A percentile compares a stretch with the other conserved stretches of the same genome.
Conservation (phyloP, 2,888 invertebrate genomes). For the Margaritifera margaritifera region DNA sequence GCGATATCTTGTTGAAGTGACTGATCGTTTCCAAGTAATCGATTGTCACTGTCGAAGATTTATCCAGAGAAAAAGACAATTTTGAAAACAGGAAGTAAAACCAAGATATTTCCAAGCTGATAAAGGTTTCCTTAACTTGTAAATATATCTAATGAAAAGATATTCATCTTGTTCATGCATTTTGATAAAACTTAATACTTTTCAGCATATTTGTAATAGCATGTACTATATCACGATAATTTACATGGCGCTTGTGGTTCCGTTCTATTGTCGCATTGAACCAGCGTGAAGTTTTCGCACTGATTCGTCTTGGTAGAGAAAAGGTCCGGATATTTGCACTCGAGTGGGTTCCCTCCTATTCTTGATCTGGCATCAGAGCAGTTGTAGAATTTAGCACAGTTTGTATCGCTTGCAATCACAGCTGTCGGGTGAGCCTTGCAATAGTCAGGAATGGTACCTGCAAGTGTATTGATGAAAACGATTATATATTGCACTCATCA, state of each 20-base stretch:
- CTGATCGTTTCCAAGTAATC: no score
- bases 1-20: no score
- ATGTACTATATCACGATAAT: slow-evolving; percentile 5
- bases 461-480: slow-evolving; percentile 9
- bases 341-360: slow-evolving; percentile 18
- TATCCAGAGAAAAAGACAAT: no score
- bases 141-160: no score
- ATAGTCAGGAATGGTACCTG: slow-evolving; percentile 24
- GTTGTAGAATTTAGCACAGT: slow-evolving; percentile 46
- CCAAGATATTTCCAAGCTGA: no score
- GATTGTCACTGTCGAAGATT: no score
- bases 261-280: slow-evolving; percentile 30
- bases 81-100: no score
- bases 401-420: slow-evolving; percentile 20
- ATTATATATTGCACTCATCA: not conserved
- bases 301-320: slow-evolving; percentile 28
- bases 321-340: slow-evolving; percentile 41
- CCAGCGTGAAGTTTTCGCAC: slow-evolving; percentile 31
- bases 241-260: slow-evolving; percentile 43
- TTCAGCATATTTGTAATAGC: no score
- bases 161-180: no score
- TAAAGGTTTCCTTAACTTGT: no score
- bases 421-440: slow-evolving; percentile 28
- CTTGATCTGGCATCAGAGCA: slow-evolving; percentile 26
- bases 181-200: no score